Base-by-base conservation (phyloP, 2,113 vertebrate species). In the Sphyrna mokarran region DNA sequence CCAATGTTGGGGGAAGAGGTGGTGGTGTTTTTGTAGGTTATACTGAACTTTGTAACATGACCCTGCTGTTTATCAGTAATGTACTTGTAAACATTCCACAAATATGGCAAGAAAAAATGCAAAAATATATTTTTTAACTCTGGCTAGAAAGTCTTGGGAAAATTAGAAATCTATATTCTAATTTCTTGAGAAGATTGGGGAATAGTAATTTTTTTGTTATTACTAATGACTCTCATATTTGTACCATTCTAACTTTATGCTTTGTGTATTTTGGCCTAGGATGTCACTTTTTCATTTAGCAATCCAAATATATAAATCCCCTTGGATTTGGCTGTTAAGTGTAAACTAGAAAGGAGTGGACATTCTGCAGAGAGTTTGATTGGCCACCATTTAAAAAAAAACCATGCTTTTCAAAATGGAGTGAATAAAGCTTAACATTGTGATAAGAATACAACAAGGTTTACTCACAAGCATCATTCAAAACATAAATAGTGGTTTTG, bases 21-120 rank as follows among this genome's bases (percentile, higher is more conserved):
- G 37, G 93, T 43, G 68, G 93, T 43, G 89, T 68, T 93, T 95
- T 95, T 72, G 40, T 95, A 72, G 94, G 68, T 72, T 72, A 16
- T 43, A 7, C 22, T 95, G 68, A 72, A 72, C 94, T 95, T 95
- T 95, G 94, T 95, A 95, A 95, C 68, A 29, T 95, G 94, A 95
- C 40, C 94, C 69, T 54, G 68, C 68, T 95, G 68, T 72, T 72
- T 95, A 54, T 95, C 68, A 54, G 94, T 72, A 54, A 72, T 48
- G 68, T 43, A 33, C 69, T 72, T 95, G 69, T 70, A 95, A 95
- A 95, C 69, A 95, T 95, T 95, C 69, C 68, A 54, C 43, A 93
- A 93, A 93, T 37, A 37, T 93, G 63, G 14, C 61, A 10, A 61
- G n/a, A n/a, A 61, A 68, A 68, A 66, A 66, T 66, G 68, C 61